Base-by-base conservation (phyloP, 2,888 invertebrate genomes). In the Pandemis corylana region DNA sequence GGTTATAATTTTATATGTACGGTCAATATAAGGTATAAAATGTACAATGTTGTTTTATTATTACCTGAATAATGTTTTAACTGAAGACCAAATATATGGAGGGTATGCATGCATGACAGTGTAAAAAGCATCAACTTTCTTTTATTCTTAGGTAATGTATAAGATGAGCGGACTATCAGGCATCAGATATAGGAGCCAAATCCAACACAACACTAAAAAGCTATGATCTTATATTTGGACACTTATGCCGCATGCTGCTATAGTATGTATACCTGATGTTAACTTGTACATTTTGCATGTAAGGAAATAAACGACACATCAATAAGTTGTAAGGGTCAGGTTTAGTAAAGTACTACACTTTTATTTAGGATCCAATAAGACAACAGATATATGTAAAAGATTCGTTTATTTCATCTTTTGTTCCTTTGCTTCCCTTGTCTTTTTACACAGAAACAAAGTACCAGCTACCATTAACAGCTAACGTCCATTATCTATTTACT, bases 371-470 rank as follows among this genome's bases (percentile, higher is more conserved):
- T 46, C 28, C 44, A 75, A 74, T n/a, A 41, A 73, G 46, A 49
- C 69, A 70, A 61, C 51, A 44, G 41, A 51, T 4, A 70, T 61
- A 53, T 70, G 63, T 67, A 75, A 67, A 70, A 75, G 67, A 67
- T 75, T 75, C 63, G 53, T 75, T 75, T 75, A 71, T 75, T 75
- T 59, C 64, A 66, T 74, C 61, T 71, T 67, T 75, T 75, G 59
- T 65, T 67, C 46, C 56, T 49, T 46, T 62, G 66, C 51, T 20
- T 75, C 67, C 75, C 41, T 53, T 56, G 28, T 42, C 56, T 53
- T 20, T 69, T 42, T 20, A 68, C 56, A 69, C 61, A 71, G 51
- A 63, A 66, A 75, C 53, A 66, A 65, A 20, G 15, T 42, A 65
- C 71, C 75, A 75, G 69, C 69, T 74, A 70, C 71, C 70, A 56